A percentile compares a stretch with the other conserved stretches of the same genome.
Conservation (phyloP, 2,888 invertebrate genomes). For the Pogonocherus hispidulus region DNA sequence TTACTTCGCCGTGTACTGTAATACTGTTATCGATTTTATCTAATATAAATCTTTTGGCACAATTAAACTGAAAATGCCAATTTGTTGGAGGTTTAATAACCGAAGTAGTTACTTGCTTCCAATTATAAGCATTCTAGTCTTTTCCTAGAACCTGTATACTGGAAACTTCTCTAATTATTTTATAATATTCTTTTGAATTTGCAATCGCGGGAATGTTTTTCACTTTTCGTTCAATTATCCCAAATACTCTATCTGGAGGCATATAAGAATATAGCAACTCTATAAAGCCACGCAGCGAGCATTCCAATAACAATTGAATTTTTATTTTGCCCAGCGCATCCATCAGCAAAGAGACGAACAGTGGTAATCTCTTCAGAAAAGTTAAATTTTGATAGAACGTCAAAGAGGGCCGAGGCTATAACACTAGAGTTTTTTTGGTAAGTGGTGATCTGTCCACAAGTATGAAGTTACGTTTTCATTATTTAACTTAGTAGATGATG, state of each 20-base stretch:
- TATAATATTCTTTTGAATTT: conserved; percentile 12
- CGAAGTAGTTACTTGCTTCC: conserved; percentile 16
- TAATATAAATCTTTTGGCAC: conserved; percentile 22
- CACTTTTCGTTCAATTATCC: conserved; percentile 12
- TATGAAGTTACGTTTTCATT: conserved; percentile 17
- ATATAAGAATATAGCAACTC: conserved; percentile 29
- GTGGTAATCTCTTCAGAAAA: too few relatives aligned
- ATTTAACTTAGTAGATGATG: conserved; percentile 15
- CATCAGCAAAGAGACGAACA: too few relatives aligned
- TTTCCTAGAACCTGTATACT: background rate
- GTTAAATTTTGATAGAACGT: conserved; percentile 16
- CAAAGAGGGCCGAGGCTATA: conserved; percentile 17
- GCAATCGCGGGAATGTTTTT: background rate
- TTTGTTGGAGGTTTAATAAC: conserved; percentile 21
- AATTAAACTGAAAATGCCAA: conserved; percentile 25
- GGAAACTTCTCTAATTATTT: conserved; percentile 15
- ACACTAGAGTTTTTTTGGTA: conserved; percentile 30
- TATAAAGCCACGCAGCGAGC: too few relatives aligned
- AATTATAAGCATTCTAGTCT: conserved; percentile 20
- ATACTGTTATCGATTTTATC: conserved; percentile 13
- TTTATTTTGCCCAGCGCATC: too few relatives aligned
- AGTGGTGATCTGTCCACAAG: conserved; percentile 25
- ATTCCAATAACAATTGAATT: too few relatives aligned
- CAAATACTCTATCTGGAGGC: conserved; percentile 15
- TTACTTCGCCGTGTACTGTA: too few relatives aligned